Base-by-base conservation (phyloP, 2,113 vertebrate genomes). In the Erythrolamprus reginae region DNA sequence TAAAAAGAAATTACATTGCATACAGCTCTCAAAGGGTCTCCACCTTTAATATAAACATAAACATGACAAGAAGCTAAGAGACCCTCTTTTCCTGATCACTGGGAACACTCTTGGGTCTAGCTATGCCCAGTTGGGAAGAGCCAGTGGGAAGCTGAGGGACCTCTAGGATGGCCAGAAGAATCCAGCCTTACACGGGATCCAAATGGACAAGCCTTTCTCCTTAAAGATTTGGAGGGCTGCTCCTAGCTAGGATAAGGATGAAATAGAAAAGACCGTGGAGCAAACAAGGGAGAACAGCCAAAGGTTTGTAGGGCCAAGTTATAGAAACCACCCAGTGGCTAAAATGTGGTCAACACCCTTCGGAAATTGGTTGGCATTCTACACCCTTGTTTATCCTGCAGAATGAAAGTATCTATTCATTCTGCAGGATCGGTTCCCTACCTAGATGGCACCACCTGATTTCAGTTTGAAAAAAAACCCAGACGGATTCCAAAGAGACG, bases 281-380 rank as follows among this genome's bases (percentile, higher is more conserved):
- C 53, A 86, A 85, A 33, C 45, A 2, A 1, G 83, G 51, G 0
- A 24, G 88, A 61, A 38, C 5, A 88, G 84, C 70, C 45, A 26
- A 88, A 56, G 28, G 0, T 1, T 0, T 48, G 10, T 7, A 42
- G 51, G 33, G 65, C 70, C 42, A 42, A 89, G 0, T 84, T 0
- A 0, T 8, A 77, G 77, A 87, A 19, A 65, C 89, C 65, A 58
- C 91, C 1, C 17, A n/a, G 24, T 48, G 87, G 56, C 38, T 38
- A 86, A 94, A 92, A 91, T 77, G 82, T 2, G 55, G 26, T 84
- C 48, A 19, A 86, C 88, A 45, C 38, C 1, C 2, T 82, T 45
- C 17, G 88, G 82, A 93, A 92, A 42, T 23, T 50, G 84, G 87
- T 12, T 56, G 85, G 26, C 0, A 0, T 0, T 42, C n/a, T 10